Evolutionary conservation across 1,140 invertebrate species (phyloP), one percentile per base, ranked within the genome.

Genomic region (Stegodyphus dumicola): DNA sequence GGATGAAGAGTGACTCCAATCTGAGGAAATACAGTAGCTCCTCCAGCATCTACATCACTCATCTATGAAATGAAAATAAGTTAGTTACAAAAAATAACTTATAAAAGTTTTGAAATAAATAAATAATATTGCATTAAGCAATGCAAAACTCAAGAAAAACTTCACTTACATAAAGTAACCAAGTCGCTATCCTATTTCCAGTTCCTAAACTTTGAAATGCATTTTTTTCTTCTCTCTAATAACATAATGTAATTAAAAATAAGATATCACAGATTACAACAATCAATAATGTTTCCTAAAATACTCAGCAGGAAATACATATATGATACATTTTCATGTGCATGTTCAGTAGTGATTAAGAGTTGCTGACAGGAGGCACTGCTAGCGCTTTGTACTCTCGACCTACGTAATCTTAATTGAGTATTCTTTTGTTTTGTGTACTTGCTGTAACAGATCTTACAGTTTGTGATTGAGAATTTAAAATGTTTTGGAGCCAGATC

Each of bases 31-130:
- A 99, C 98, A 0, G 98, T 99, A 10, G 96, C 96, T 54, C 98
- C 97, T 7, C 98, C 98, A 90, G 97, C 97, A 78, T 95, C 93
- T 73, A 99, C 97, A 89, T 98, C 96, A 88, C 94, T 96, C 96
- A 99, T 97, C 96, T 99, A 15, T 49, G 56, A 67, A 52, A 51
- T 15, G 11, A 51, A 69, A 69, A 67, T 15, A 49, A 73, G 2
- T 17, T 49, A 10, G 49, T 73, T 73, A 73, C 1, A 73, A 49
- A 73, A 10, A 73, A 7, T 13, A 49, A 73, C 9, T 69, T 2
- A 69, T n/a, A n/a, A 69, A 1, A 18, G 17, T 17, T 69, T 17
- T 9, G 17, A 69, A 69, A 17, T 69, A 73, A 73, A 51, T 13
- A 73, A 49, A 49, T 48, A 11, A 81, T 52, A 5, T 67, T 67